Evolutionary conservation across 2,797 vertebrate species (phyloP).

Genomic region (Spizella passerina): DNA sequence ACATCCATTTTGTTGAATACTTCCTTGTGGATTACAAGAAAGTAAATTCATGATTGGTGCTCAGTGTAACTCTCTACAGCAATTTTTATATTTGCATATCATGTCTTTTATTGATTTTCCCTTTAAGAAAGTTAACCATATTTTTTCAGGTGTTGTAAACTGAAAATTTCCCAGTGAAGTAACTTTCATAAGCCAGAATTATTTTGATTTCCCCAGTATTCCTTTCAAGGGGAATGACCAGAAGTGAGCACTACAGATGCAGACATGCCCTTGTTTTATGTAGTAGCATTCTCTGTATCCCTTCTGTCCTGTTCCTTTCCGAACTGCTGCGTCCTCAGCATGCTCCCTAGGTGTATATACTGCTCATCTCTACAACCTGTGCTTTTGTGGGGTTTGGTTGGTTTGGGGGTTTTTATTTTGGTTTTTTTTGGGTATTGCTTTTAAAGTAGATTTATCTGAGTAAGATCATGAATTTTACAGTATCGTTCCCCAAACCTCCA

Average conservation of each 20-base stretch:
- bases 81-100: neutral
- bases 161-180: neutral
- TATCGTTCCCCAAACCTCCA: neutral
- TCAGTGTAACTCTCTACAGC: neutral
- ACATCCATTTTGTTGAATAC: neutral
- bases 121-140: neutral
- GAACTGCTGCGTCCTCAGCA: neutral
- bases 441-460: neutral
- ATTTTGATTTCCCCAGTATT: neutral
- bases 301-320: neutral
- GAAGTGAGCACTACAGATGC: neutral
- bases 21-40: neutral
- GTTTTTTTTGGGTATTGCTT: neutral
- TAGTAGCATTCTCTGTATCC: neutral
- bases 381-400: neutral
- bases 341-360: neutral
- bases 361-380: neutral
- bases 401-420: neutral
- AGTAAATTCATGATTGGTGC: neutral
- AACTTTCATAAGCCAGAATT: neutral
- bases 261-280: neutral
- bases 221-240: neutral
- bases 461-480: neutral
- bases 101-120: neutral
- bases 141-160: neutral